A percentile compares a stretch with the other conserved stretches of the same genome.
Evolutionary conservation across 2,113 vertebrate genomes (phyloP).

Genomic region (Zosterops hypoxanthus): DNA sequence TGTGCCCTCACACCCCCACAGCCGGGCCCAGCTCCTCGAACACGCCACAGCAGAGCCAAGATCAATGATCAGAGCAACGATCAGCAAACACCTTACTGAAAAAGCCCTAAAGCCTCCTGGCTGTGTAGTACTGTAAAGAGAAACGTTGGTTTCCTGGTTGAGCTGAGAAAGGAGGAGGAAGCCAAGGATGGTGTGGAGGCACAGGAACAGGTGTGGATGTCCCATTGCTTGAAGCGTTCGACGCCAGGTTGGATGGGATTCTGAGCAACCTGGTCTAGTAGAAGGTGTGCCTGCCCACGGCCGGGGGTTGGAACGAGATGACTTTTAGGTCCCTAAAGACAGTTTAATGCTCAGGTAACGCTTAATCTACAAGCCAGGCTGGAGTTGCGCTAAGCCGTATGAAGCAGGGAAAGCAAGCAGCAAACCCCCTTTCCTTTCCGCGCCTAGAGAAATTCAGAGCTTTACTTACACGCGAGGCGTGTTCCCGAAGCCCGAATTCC

Average conservation of each 20-base stretch:
- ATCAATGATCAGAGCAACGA: rapidly evolving
- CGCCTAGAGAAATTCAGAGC: rapidly evolving
- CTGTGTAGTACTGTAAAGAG: rapidly evolving
- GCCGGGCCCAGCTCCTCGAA: not conserved
- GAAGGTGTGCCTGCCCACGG: not conserved
- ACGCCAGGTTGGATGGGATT: rapidly evolving
- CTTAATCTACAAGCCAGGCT: no score
- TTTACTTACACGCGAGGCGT: not conserved
- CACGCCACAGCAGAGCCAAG: rapidly evolving
- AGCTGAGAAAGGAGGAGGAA: not conserved
- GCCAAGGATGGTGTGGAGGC: not conserved
- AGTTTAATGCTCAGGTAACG: not conserved
- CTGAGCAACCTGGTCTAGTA: not conserved
- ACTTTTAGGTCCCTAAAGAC: no score
- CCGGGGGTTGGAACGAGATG: rapidly evolving
- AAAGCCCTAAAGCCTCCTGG: not conserved
- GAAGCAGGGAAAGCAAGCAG: not conserved
- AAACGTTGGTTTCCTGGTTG: rapidly evolving
- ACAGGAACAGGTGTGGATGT: not conserved
- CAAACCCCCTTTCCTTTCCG: not conserved
- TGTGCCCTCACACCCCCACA: not conserved
- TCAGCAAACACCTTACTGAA: not conserved
- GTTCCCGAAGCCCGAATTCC: no score
- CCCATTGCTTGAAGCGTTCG: rapidly evolving
- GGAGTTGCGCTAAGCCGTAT: rapidly evolving